Evolutionary conservation across 2,888 invertebrate genomes (phyloP), one percentile per base, ranked within the genome.

Genomic region (Mesopsocus fuscifrons): DNA sequence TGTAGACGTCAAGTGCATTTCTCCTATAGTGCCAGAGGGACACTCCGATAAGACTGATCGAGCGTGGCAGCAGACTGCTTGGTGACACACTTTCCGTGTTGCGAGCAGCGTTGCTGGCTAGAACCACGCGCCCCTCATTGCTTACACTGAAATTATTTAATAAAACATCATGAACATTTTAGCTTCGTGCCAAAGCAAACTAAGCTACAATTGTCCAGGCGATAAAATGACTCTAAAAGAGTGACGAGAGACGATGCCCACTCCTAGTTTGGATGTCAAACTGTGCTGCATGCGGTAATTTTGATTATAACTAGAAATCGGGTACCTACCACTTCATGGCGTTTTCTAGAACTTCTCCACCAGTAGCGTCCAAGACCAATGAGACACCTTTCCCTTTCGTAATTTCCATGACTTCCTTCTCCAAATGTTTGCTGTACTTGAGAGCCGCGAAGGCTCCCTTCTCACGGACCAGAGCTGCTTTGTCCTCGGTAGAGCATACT

Each of bases 391-490:
- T 61, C 9, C 69, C 68, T 2, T 65, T 61, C 1, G 74, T 73
- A 26, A 69, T 58, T 45, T 69, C 66, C 44, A 66, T 59, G 13
- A 76, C 66, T 51, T 67, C 61, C 46, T 69, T 65, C 17, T 66
- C 52, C 40, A 70, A 54, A 45, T 70, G 68, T 65, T 64, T 26
- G 67, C 62, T 42, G 50, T 68, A 74, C 50, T 70, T 69, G 3
- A 77, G 59, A 11, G 76, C 71, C 34, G 71, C 65, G 53, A 69
- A 70, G 2, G 77, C 77, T 26, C 78, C 78, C 53, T 67, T 67
- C 34, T 69, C 64, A 45, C 74, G 57, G 9, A 73, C 63, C 13
- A 71, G 52, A 26, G 65, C 60, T 6, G 71, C 69, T 48, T 69
- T 68, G 44, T 71, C 69, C 55, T 72, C 72, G 0, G 70, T 66